Conservation (phyloP, 2,113 vertebrate genomes). For the Arvicanthis niloticus region DNA sequence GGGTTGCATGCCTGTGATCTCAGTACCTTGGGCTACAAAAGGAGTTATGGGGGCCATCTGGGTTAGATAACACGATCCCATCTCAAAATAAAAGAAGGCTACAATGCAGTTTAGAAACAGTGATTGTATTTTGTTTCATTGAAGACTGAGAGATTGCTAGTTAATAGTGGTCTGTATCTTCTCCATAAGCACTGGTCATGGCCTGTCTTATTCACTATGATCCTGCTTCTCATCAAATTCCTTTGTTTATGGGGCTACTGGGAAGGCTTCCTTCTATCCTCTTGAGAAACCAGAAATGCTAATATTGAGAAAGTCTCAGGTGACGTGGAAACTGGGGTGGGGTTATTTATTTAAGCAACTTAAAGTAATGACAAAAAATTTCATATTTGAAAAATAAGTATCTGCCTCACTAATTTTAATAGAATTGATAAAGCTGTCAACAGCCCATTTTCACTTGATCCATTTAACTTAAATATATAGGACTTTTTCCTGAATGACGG, state of each 20-base stretch:
- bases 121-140: not conserved
- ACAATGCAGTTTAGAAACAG: not conserved
- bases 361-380: not conserved
- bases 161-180: too few relatives aligned
- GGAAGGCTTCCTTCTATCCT: not conserved
- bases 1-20: not conserved
- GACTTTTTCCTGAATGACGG: not conserved
- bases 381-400: not conserved
- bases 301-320: not conserved
- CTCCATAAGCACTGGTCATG: accelerated
- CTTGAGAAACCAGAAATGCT: not conserved
- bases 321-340: not conserved
- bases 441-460: not conserved
- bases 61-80: not conserved
- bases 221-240: not conserved
- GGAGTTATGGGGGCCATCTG: not conserved
- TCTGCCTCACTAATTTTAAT: not conserved
- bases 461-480: not conserved
- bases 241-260: not conserved
- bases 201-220: not conserved
- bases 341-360: not conserved
- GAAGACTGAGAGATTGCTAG: slow-evolving; percentile 11
- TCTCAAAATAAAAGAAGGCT: not conserved
- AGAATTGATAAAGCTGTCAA: not conserved
- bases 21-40: not conserved